Percentiles rank a stretch among this genome's conserved stretches.
Conservation (phyloP, 2,888 invertebrate species). For the Drosophila robusta region DNA sequence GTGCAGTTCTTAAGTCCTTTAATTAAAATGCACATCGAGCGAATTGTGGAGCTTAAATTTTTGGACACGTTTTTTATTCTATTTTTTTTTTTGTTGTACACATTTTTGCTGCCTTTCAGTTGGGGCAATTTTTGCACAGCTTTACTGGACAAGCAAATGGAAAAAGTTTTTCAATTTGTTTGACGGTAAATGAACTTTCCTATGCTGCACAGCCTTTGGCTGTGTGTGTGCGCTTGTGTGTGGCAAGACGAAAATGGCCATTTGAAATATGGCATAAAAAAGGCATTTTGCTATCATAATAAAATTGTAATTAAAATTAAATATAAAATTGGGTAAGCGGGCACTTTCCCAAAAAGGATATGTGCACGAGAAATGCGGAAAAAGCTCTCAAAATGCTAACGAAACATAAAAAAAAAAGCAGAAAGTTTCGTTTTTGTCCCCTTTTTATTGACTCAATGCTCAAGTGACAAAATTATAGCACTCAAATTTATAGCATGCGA, state of each 20-base stretch:
- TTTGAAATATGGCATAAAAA: slow-evolving; percentile 70
- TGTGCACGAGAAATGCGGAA: slow-evolving; percentile 25
- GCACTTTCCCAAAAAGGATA: slow-evolving; percentile 24
- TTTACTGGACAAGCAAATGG: slow-evolving; percentile 64
- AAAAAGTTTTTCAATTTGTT: slow-evolving; percentile 79
- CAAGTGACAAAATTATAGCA: slow-evolving; percentile 71
- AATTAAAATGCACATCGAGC: slow-evolving; percentile 70
- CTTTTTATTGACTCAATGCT: slow-evolving; percentile 63
- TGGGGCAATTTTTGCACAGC: slow-evolving; percentile 54
- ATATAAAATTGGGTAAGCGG: slow-evolving; percentile 44
- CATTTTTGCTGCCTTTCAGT: slow-evolving; percentile 52
- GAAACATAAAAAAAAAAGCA: slow-evolving; percentile 64
- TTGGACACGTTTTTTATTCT: slow-evolving; percentile 52
- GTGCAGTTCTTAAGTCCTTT: slow-evolving; percentile 58
- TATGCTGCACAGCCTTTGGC: slow-evolving; percentile 36
- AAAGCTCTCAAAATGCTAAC: slow-evolving; percentile 62
- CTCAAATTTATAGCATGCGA: slow-evolving; percentile 73
- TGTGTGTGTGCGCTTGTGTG: slow-evolving; percentile 14
- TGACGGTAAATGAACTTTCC: slow-evolving; percentile 74
- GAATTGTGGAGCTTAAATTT: slow-evolving; percentile 38
- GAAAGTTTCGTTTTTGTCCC: slow-evolving; percentile 20
- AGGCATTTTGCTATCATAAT: slow-evolving; percentile 68
- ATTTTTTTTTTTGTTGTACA: slow-evolving; percentile 5
- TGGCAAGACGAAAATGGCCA: slow-evolving; percentile 45
- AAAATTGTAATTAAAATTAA: slow-evolving; percentile 75